Base-by-base conservation (phyloP, 2,888 invertebrate genomes). In the Platypus cylindrus region DNA sequence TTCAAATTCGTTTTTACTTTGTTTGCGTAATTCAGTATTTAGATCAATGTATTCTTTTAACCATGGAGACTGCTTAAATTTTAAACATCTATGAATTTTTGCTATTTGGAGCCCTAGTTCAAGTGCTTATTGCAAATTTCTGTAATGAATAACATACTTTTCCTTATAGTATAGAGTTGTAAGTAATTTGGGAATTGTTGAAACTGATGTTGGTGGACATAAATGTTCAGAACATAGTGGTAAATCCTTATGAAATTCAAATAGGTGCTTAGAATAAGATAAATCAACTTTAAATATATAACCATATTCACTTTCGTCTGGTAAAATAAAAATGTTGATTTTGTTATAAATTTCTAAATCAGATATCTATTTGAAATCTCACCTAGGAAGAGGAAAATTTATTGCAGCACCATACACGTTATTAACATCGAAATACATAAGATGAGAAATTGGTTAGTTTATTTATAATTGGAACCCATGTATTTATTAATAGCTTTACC, bases 261-360 rank as follows among this genome's bases (percentile, higher is more conserved):
- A 32, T 11, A 37, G 3, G 17, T 32, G 20, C 12, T 15, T 32
- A 2, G 37, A 28, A 20, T 37, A 37, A 3, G 3, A 2, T 2
- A 35, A 5, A 23, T 35, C 30, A 5, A 35, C 30, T 23, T 35
- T 30, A 20, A 35, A 23, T 3, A 35, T 30, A 15, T 35, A 35
- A 7, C 16, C 30, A 13, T 13, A 12, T 5, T 2, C n/a, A 28
- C 9, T 8, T 12, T 25, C 12, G 33, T 43, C 36, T 16, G 38
- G 11, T n/a, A 44, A 30, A 11, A 23, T 11, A n/a, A 16, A 22
- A n/a, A 41, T 30, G 16, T 41, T 36, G 17, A 43, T 28, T n/a
- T n/a, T n/a, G n/a, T n/a, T n/a, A n/a, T n/a, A n/a, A n/a, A n/a
- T n/a, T n/a, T n/a, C n/a, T n/a, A n/a, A n/a, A n/a, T n/a, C n/a